Conservation (phyloP, 2,113 vertebrate genomes). For the Stigmatopora argus region DNA sequence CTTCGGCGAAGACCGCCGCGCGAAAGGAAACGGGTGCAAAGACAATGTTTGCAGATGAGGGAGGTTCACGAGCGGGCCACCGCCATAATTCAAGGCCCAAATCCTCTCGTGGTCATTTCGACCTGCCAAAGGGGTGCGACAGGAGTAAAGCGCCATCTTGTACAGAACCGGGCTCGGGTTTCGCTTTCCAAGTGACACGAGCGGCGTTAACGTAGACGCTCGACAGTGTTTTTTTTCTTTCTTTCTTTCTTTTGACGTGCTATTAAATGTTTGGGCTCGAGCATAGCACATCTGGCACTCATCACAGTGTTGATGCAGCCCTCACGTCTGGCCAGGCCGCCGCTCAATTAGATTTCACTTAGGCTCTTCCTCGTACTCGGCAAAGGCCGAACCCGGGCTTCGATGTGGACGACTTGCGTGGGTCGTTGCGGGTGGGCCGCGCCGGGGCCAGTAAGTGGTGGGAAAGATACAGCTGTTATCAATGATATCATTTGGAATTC, state of each 20-base stretch:
- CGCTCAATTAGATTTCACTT: conserved; percentile 72
- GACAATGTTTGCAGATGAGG: neutral
- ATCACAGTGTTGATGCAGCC: conserved; percentile 70
- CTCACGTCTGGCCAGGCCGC: conserved; percentile 67
- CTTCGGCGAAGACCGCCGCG: neutral
- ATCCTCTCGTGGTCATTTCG: neutral
- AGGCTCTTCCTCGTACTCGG: conserved; percentile 62
- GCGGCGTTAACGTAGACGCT: neutral
- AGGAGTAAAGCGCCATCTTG: neutral
- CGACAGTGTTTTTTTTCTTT: neutral
- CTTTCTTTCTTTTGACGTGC: conserved; percentile 41
- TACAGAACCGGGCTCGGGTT: neutral
- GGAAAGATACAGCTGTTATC: conserved; percentile 6
- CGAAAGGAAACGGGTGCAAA: neutral
- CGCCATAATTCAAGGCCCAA: neutral
- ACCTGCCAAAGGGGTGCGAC: neutral
- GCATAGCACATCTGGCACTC: conserved; percentile 70
- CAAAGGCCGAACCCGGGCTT: neutral
- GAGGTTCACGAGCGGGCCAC: conserved; percentile 2
- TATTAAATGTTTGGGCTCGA: conserved; percentile 69
- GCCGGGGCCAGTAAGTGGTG: neutral
- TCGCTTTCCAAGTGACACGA: conserved; percentile 8
- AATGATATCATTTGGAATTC: neutral
- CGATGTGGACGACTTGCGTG: neutral
- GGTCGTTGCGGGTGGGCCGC: neutral